These are phyloP conservation scores for Onychostruthus taczanowskii DNA, from an alignment of 2,113 vertebrate genomes.

Conservation along the genomic window DNA sequence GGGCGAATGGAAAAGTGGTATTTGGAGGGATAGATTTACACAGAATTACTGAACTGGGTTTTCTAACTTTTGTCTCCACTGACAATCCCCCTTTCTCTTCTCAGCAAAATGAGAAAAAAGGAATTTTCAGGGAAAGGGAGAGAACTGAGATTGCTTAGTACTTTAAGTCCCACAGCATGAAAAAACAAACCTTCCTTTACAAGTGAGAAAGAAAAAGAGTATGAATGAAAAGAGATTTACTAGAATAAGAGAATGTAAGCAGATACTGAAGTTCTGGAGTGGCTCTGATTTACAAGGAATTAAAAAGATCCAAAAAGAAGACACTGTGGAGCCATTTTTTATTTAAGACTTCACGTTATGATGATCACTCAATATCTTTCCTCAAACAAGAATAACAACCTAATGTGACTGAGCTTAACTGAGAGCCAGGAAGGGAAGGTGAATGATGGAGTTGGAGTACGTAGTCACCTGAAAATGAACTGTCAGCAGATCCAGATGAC, in stretches of 20 bases:
- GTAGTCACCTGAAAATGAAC: background rate
- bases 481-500: constrained; percentile 45
- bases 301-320: background rate
- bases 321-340: background rate
- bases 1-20: background rate
- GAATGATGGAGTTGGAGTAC: background rate
- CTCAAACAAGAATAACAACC: background rate
- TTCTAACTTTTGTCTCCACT: constrained; percentile 8
- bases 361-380: background rate
- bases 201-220: background rate
- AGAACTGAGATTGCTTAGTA: background rate
- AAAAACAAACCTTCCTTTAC: background rate
- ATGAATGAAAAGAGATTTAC: background rate
- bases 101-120: constrained; percentile 9
- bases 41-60: background rate
- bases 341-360: background rate
- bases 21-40: constrained; percentile 18
- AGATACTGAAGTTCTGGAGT: background rate
- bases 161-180: background rate
- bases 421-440: background rate
- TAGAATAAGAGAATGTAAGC: background rate
- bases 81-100: constrained; percentile 17
- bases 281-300: background rate
- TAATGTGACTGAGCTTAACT: background rate
- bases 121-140: background rate